Conservation (phyloP, 2,888 invertebrate genomes). For the Megaustenia siamemsis region DNA sequence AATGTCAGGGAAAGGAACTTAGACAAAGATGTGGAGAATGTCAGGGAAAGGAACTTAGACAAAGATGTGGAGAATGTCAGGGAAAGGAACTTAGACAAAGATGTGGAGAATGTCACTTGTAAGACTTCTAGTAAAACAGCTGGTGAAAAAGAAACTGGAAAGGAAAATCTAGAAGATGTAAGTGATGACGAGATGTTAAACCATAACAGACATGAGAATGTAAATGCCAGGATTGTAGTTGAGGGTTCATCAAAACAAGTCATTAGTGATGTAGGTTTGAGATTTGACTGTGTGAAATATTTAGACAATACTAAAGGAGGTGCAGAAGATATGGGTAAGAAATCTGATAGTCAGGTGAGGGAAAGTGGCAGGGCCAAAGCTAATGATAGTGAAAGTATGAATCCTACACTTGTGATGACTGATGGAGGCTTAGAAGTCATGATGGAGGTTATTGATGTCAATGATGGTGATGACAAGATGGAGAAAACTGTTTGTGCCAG, state of each 20-base stretch:
- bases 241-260: constrained; percentile 10
- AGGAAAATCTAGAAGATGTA: constrained; percentile 40
- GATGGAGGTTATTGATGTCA: constrained; percentile 50
- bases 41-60: not conserved
- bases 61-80: not conserved
- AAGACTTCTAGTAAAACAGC: not conserved
- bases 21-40: not conserved
- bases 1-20: not conserved
- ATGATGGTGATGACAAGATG: not conserved
- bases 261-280: constrained; percentile 41
- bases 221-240: constrained; percentile 33
- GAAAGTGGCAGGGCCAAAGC: not conserved
- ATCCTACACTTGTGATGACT: constrained; percentile 39
- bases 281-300: not conserved
- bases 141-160: not conserved
- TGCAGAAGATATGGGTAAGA: not conserved
- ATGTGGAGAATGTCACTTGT: not conserved
- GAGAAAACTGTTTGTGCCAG: constrained; percentile 37
- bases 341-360: not conserved
- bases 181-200: constrained; percentile 46
- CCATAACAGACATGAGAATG: constrained; percentile 4
- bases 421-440: constrained; percentile 46
- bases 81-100: not conserved
- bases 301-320: not conserved
- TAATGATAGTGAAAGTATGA: not conserved